Evolutionary conservation across 2,113 vertebrate genomes (phyloP), one percentile per base, ranked within the genome.

Genomic region (Pterocles orientalis): DNA sequence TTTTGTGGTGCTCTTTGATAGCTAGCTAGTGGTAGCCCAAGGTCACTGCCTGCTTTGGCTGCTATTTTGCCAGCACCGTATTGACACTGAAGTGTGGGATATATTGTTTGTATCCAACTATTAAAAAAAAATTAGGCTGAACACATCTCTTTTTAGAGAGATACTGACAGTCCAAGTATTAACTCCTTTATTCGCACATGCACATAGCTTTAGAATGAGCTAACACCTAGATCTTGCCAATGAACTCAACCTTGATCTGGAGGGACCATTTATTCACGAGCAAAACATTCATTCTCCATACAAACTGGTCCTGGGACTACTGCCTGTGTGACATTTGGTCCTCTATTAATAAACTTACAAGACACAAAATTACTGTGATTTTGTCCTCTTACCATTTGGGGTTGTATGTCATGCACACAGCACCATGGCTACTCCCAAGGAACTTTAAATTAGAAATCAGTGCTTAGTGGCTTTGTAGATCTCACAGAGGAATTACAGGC

Each of bases 181-280:
- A 94, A 94, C 88, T 94, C 93, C 36, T 88, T 57, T 51, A 36
- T 95, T 97, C 20, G 0, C 84, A 80, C 94, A 58, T 92, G 85
- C 80, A 88, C 94, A 95, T 96, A 97, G 76, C 85, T 97, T 79
- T 61, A 80, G 88, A 94, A 92, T 97, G 96, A 97, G 90, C 88
- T 97, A 94, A 96, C 87, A 16, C 95, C 94, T 87, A 75, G 80
- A 81, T 94, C 93, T 95, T 97, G 94, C 96, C 96, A 97, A 61
- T 96, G 96, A 97, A 97, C 94, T 97, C 97, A 96, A 90, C 92
- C 95, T 97, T 95, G 95, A 97, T 97, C 97, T 97, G 93, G 90
- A 97, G 97, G 93, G 88, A 96, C 94, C 77, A 9, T 95, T 97
- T 96, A 97, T 96, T 97, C 96, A 73, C 10, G 9, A 96, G 97